Evolutionary conservation across 2,888 invertebrate species (phyloP), one percentile per base, ranked within the genome.

Genomic region (Drosophila setosimentum): DNA sequence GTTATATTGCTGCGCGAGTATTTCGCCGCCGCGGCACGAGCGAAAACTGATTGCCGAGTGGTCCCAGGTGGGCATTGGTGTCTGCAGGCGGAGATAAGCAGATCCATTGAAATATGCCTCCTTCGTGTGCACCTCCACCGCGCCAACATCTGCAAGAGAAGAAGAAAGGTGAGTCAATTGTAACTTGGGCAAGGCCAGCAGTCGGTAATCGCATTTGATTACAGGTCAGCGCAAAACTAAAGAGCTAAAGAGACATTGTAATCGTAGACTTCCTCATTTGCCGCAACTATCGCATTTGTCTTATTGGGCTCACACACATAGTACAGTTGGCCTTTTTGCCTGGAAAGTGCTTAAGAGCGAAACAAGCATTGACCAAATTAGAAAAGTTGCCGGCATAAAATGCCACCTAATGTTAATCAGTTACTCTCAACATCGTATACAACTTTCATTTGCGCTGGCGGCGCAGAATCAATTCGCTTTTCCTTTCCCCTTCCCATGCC

Each of bases 31-130:
- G 80, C 95, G 95, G 93, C 97, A 97, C 8, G 96, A 96, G 84
- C 96, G 94, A 93, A 97, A 97, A 93, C 96, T 97, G 83, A 97
- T 94, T 32, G 97, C 97, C 75, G 96, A 96, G 89, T 97, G 96
- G 91, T 96, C 95, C 93, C 96, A 96, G 86, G 97, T 95, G 68
- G 96, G 96, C 91, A 97, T 95, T 66, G 96, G 96, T 72, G 95
- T 95, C 78, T 95, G 93, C 80, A 97, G 94, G 91, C 96, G 95
- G 80, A 97, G 94, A 92, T 96, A 96, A 27, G 97, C 95, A 87
- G 96, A 96, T 83, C 96, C 96, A 93, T 97, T 97, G 93, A 97
- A 97, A 93, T 96, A 97, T 53, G 96, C 97, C 93, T 97, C 97
- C 65, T 96, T 95, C 65, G 95, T 86, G 37, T 76, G 80, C 50